These are phyloP conservation scores for Gracilinanus agilis DNA, from an alignment of 2,113 vertebrate genomes.

Conservation along the genomic window DNA sequence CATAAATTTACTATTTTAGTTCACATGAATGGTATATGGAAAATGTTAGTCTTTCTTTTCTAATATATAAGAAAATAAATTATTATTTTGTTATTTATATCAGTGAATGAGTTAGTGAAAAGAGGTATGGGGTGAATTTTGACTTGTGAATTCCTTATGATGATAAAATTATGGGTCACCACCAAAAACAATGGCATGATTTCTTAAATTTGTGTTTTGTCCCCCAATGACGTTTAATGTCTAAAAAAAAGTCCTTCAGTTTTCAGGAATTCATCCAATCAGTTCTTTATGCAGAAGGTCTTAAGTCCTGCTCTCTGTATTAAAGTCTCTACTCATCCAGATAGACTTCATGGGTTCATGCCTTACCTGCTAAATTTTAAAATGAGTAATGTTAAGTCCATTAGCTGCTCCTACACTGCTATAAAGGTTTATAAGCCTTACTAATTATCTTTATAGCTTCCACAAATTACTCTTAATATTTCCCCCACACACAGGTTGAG, in stretches of 20 bases:
- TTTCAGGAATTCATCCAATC: constrained; percentile 3
- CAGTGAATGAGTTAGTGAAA: too few relatives aligned
- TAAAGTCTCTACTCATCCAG: neutral
- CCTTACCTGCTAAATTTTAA: neutral
- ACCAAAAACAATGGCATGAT: too few relatives aligned
- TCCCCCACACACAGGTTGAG: neutral
- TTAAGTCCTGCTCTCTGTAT: neutral
- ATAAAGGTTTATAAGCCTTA: neutral
- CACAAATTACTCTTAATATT: neutral
- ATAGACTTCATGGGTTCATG: neutral
- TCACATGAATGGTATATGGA: too few relatives aligned
- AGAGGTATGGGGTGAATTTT: too few relatives aligned
- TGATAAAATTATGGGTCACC: too few relatives aligned
- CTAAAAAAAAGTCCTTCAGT: neutral
- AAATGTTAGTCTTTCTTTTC: too few relatives aligned
- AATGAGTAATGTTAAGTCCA: neutral
- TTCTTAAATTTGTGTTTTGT: too few relatives aligned
- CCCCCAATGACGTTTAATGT: too few relatives aligned
- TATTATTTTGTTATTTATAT: too few relatives aligned
- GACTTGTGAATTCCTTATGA: too few relatives aligned
- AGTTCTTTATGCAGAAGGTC: neutral
- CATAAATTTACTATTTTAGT: too few relatives aligned
- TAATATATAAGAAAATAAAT: too few relatives aligned
- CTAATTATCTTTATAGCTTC: constrained; percentile 4
- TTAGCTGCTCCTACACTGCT: neutral